Evolutionary conservation across 2,888 invertebrate genomes (phyloP).

Genomic region (Drosophila atroscutellata): DNA sequence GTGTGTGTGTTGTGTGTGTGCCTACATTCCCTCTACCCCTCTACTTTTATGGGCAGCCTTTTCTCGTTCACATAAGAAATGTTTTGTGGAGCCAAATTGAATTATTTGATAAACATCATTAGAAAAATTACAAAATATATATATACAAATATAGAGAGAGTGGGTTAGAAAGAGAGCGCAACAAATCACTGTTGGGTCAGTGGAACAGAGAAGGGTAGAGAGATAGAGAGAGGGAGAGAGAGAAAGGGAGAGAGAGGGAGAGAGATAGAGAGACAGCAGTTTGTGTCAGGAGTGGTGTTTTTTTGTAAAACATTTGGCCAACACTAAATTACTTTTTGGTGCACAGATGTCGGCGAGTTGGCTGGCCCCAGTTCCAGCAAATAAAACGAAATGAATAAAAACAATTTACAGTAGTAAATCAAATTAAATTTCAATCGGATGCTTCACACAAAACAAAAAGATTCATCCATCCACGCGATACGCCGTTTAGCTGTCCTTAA

Average conservation of each 20-base stretch:
- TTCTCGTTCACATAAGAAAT: slow-evolving; percentile 67
- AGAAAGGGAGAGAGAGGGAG: neutral
- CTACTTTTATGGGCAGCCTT: slow-evolving; percentile 45
- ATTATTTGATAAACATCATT: slow-evolving; percentile 84
- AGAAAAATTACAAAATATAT: slow-evolving; percentile 80
- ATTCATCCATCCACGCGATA: slow-evolving; percentile 35
- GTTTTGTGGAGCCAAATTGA: slow-evolving; percentile 80
- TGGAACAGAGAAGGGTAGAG: neutral
- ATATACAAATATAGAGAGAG: slow-evolving; percentile 22
- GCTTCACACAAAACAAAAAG: slow-evolving; percentile 57
- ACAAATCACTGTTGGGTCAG: slow-evolving; percentile 32
- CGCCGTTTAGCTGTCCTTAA: slow-evolving; percentile 17
- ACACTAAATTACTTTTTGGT: slow-evolving; percentile 69
- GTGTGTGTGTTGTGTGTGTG: slow-evolving; percentile 6
- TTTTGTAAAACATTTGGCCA: slow-evolving; percentile 57
- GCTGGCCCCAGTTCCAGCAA: neutral
- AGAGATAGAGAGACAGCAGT: neutral
- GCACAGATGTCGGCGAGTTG: slow-evolving; percentile 56
- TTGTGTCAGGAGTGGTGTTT: slow-evolving; percentile 46
- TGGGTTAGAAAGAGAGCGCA: slow-evolving; percentile 21
- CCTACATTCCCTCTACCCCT: slow-evolving; percentile 4
- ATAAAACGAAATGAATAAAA: slow-evolving; percentile 69
- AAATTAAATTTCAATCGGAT: slow-evolving; percentile 77
- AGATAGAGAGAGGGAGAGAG: neutral
- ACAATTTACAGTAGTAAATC: slow-evolving; percentile 77